Evolutionary conservation across 2,113 vertebrate species (phyloP).

Genomic region (Malurus alboscapulatus): DNA sequence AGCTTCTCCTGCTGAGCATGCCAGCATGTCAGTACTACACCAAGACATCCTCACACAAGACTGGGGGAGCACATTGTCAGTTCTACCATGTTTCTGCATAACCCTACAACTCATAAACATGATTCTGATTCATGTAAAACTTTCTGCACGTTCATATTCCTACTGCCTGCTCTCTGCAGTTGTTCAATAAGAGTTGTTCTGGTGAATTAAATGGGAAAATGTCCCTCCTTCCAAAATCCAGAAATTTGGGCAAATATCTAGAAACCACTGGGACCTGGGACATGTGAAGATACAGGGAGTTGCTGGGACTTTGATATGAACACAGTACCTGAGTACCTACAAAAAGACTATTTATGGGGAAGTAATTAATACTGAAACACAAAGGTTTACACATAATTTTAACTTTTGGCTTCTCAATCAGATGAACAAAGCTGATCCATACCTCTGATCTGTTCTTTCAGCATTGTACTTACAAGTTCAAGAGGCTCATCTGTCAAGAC

Average conservation of each 20-base stretch:
- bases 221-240: neutral
- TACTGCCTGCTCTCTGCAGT: neutral
- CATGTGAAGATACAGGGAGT: neutral
- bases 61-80: neutral
- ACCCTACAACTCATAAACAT: neutral
- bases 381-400: neutral
- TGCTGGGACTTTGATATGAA: neutral
- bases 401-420: neutral
- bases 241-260: neutral
- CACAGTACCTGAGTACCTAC: neutral
- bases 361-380: neutral
- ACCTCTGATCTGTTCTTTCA: neutral
- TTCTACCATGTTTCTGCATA: neutral
- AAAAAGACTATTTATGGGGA: neutral
- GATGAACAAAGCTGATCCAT: neutral
- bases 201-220: neutral
- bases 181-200: neutral
- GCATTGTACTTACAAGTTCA: neutral
- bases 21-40: neutral
- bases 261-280: neutral
- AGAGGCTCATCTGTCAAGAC: neutral
- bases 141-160: neutral
- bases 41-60: neutral
- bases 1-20: neutral
- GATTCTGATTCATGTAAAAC: neutral